Evolutionary conservation across 1,140 invertebrate species (phyloP).

Genomic region (Drosophila arawakana): DNA sequence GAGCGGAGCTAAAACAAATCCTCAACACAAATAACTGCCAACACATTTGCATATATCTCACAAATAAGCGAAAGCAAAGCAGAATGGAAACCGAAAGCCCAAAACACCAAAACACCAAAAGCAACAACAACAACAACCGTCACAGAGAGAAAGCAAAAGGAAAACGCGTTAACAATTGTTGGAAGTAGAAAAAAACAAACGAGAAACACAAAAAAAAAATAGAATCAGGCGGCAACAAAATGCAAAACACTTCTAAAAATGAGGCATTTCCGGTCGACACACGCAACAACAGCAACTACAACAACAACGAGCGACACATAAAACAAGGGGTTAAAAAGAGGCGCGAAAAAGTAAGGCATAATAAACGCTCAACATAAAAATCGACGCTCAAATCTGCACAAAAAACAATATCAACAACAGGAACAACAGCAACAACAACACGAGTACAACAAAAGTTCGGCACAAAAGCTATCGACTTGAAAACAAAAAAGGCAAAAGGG

Average conservation of each 20-base stretch:
- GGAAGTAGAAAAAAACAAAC: slow-evolving; percentile 1
- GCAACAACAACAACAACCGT: slow-evolving; percentile 3
- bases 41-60: slow-evolving; percentile 77
- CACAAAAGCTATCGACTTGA: slow-evolving; percentile 31
- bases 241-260: slow-evolving; percentile 81
- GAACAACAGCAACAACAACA: neutral
- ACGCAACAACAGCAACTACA: slow-evolving; percentile 28
- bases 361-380: slow-evolving; percentile 76
- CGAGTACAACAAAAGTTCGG: neutral
- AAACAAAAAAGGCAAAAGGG: slow-evolving; percentile 24
- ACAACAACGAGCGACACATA: slow-evolving; percentile 21
- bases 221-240: slow-evolving; percentile 66
- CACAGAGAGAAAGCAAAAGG: slow-evolving; percentile 13
- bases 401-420: slow-evolving; percentile 23
- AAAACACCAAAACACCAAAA: slow-evolving; percentile 31
- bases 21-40: slow-evolving; percentile 77
- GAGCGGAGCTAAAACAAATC: slow-evolving; percentile 71
- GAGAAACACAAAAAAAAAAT: slow-evolving; percentile 25
- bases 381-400: slow-evolving; percentile 72
- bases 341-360: slow-evolving; percentile 75
- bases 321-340: slow-evolving; percentile 70
- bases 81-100: slow-evolving; percentile 63
- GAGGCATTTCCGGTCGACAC: slow-evolving; percentile 79
- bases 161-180: slow-evolving; percentile 46
- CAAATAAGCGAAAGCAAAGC: slow-evolving; percentile 52